Evolutionary conservation across 2,888 invertebrate genomes (phyloP), one percentile per base, ranked within the genome.

Genomic region (Allacma fusca): DNA sequence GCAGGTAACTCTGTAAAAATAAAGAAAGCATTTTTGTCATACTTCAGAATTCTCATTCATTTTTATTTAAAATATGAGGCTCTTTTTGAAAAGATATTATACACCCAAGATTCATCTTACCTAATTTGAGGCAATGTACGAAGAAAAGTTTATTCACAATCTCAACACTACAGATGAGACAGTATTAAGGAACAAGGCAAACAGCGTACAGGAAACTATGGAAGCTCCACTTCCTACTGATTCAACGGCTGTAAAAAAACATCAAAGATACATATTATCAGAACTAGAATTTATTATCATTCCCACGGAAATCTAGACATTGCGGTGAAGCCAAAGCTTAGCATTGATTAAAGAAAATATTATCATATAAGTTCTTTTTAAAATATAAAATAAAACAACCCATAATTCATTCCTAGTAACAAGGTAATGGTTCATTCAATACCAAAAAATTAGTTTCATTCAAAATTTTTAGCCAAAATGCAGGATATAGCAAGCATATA

Each of bases 121-220:
- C 43, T 68, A 64, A 44, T 59, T 72, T 67, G 67, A 73, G 64
- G 64, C 70, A 57, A 70, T 64, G 75, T 26, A 76, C 28, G 50
- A 74, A 70, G 71, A 73, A 62, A 62, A 24, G 12, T 21, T 23
- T 62, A 24, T 62, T 62, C 62, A 62, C 62, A 12, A 62, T 24
- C 62, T 62, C 24, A 62, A 62, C 62, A 62, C 16, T 19, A 12
- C 2, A n/a, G 62, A 12, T 26, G 62, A 23, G 62, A 62, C 9
- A n/a, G n/a, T 1, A 62, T 12, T 29, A 50, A 72, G 72, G 72
- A 62, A 59, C 62, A 72, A 72, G 72, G 72, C 62, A 59, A 72
- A 57, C 28, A 72, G 19, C 59, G 72, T 21, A 40, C 21, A 57
- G 29, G 21, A 26, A 57, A 59, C n/a, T 23, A 21, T 34, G 28